Percentiles rank a stretch among this genome's conserved stretches.
Conservation (phyloP, 2,888 invertebrate genomes). For the Agonum fuliginosum region DNA sequence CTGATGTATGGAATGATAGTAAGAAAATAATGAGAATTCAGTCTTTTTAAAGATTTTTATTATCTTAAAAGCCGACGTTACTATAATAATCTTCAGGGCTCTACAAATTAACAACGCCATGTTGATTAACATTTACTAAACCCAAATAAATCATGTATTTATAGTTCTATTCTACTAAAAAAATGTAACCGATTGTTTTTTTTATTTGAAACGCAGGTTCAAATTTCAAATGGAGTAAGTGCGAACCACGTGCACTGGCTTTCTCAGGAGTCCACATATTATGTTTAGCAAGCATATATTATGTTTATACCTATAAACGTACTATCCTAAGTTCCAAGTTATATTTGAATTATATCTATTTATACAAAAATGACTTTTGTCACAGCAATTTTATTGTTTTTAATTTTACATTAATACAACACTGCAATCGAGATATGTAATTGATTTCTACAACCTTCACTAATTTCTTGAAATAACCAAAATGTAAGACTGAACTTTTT, state of each 20-base stretch:
- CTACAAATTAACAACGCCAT: too few relatives aligned
- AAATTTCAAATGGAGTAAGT: slow-evolving; percentile 12
- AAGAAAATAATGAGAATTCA: too few relatives aligned
- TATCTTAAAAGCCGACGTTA: too few relatives aligned
- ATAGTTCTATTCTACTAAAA: too few relatives aligned
- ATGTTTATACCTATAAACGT: slow-evolving; percentile 14
- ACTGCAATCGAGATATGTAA: slow-evolving; percentile 20
- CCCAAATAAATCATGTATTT: too few relatives aligned
- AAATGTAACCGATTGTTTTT: too few relatives aligned
- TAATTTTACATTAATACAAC: slow-evolving; percentile 21
- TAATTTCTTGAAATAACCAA: not conserved
- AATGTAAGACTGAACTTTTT: slow-evolving; percentile 30
- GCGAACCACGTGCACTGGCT: slow-evolving; percentile 47
- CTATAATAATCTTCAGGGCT: too few relatives aligned
- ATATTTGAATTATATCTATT: not conserved
- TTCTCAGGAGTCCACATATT: slow-evolving; percentile 52
- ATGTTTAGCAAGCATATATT: slow-evolving; percentile 36
- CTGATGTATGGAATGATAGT: too few relatives aligned
- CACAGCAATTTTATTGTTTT: slow-evolving; percentile 29
- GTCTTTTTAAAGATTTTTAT: too few relatives aligned
- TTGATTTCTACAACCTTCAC: not conserved
- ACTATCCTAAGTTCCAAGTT: slow-evolving; percentile 23
- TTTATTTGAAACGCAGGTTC: slow-evolving; percentile 18
- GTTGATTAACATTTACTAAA: too few relatives aligned
- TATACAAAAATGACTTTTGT: slow-evolving; percentile 19